Evolutionary conservation across 2,888 invertebrate genomes (phyloP).

Genomic region (Pterostichus niger): DNA sequence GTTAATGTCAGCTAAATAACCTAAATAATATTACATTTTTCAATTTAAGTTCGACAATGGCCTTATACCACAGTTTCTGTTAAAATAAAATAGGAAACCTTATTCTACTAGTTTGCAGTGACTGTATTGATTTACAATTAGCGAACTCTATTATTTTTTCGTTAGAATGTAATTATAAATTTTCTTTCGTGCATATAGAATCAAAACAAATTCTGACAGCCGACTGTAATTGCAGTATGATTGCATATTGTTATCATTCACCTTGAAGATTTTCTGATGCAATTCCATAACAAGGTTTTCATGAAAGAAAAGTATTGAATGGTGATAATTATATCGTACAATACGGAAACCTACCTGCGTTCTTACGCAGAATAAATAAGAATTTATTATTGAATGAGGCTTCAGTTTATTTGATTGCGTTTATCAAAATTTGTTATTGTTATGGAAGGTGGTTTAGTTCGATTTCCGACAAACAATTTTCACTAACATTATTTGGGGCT

Average conservation of each 20-base stretch:
- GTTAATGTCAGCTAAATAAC: no score
- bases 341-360: background rate
- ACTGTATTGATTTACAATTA: slow-evolving; percentile 24
- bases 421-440: no score
- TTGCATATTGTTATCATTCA: slow-evolving; percentile 39
- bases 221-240: slow-evolving; percentile 26
- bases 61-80: background rate
- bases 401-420: background rate
- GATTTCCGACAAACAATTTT: no score
- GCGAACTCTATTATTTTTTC: slow-evolving; percentile 16
- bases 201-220: slow-evolving; percentile 3
- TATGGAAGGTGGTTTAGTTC: no score
- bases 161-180: slow-evolving; percentile 3
- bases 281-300: slow-evolving; percentile 17
- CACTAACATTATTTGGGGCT: no score
- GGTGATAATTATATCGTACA: background rate
- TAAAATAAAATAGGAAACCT: background rate
- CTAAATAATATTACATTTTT: no score
- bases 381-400: background rate
- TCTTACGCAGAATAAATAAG: slow-evolving; percentile 13
- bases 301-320: background rate
- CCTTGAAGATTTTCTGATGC: slow-evolving; percentile 44
- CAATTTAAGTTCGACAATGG: no score
- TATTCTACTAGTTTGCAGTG: background rate
- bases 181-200: slow-evolving; percentile 21